A percentile compares a stretch with the other conserved stretches of the same genome.
phyloP scores from a whole-genome alignment of 2,888 invertebrate genomes.

The Ormyrus nitidulus region DNA sequence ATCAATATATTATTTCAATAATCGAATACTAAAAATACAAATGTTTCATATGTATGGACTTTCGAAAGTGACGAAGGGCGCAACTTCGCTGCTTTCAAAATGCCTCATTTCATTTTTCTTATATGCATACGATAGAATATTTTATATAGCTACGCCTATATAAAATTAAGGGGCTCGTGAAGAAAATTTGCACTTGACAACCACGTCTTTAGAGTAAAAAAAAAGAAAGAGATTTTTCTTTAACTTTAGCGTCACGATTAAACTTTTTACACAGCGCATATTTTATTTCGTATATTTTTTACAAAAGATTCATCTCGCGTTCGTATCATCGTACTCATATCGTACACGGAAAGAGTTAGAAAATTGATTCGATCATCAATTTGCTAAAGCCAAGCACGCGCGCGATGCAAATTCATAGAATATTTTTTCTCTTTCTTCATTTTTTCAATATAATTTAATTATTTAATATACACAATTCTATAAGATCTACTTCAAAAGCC shows the following conservation, averaged over 20 bases:
- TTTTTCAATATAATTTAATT: slow-evolving; percentile 55
- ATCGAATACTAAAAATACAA: slow-evolving; percentile 75
- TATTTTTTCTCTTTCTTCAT: slow-evolving; percentile 55
- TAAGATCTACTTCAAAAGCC: slow-evolving; percentile 65
- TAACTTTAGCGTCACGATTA: slow-evolving; percentile 31
- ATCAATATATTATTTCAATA: slow-evolving; percentile 70
- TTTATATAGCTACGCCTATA: slow-evolving; percentile 60
- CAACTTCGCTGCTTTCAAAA: slow-evolving; percentile 64
- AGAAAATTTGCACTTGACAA: slow-evolving; percentile 59
- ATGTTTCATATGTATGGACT: slow-evolving; percentile 66
- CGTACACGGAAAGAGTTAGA: slow-evolving; percentile 35
- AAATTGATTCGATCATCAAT: slow-evolving; percentile 35
- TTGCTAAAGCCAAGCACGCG: slow-evolving; percentile 35
- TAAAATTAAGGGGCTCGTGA: slow-evolving; percentile 71
- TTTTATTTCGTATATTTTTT: slow-evolving; percentile 20
- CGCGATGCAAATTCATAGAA: slow-evolving; percentile 56
- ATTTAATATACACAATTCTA: slow-evolving; percentile 58
- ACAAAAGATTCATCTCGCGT: slow-evolving; percentile 42
- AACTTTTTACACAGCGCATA: slow-evolving; percentile 40
- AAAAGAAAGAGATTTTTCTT: slow-evolving; percentile 47
- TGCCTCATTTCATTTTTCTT: slow-evolving; percentile 57
- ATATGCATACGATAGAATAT: slow-evolving; percentile 66
- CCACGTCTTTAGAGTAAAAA: slow-evolving; percentile 50
- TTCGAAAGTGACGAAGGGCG: slow-evolving; percentile 62
- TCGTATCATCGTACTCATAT: no score